Base-by-base conservation (phyloP, 2,888 invertebrate genomes). In the Stegana nigrithorax region DNA sequence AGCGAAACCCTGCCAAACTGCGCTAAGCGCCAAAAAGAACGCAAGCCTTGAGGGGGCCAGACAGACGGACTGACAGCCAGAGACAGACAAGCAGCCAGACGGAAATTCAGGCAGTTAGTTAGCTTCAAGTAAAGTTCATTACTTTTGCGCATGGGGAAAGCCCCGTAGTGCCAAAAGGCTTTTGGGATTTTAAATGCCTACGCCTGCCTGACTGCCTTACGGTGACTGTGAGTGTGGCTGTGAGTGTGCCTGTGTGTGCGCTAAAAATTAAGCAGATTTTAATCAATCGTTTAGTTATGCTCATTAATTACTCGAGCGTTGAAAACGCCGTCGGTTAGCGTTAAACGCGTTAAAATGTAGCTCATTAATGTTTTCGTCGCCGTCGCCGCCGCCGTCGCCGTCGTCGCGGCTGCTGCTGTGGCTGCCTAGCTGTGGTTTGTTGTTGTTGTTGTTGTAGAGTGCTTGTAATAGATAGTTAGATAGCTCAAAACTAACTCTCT, bases 281-380 rank as follows among this genome's bases (percentile, higher is more conserved):
- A 63, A 63, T 61, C 58, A 62, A 65, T 66, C 56, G 60, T 61
- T 61, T 55, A 60, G 45, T 19, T 27, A 21, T 59, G 66, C 66
- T 76, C 76, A 81, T 81, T 80, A 79, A 79, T 79, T 81, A 79
- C 70, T 71, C 66, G 72, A 71, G 74, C 81, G 78, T 71, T 78
- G 80, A 81, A 73, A 71, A 59, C 70, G 69, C 69, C 76, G 73
- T 74, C 73, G 67, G 70, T 72, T 76, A 72, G 67, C 66, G 72
- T 71, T 73, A 73, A 29, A 42, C n/a, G 23, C 10, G 47, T 19
- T 25, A 47, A 23, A 36, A 25, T 26, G 26, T 50, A 53, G 26
- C 26, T 23, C 53, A 60, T 58, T 60, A 60, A 80, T 78, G 76
- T 72, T 62, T 17, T 66, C 60, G 62, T 59, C 63, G 64, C 61